Evolutionary conservation across 2,113 vertebrate species (phyloP), one percentile per base, ranked within the genome.

Genomic region (Actenoides hombroni): DNA sequence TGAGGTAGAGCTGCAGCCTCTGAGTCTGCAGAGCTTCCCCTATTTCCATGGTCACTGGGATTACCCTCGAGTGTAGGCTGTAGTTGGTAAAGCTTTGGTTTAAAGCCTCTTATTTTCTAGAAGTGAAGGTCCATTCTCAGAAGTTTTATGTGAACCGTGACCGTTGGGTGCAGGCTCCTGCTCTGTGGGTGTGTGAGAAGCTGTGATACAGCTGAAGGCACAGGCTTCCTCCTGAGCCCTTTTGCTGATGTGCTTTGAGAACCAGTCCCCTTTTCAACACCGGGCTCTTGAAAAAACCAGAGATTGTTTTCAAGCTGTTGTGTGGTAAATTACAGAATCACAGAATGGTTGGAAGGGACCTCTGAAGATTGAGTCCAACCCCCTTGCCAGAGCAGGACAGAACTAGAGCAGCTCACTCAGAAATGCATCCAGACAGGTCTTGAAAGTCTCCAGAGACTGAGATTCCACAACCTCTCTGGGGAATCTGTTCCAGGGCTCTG

Each of bases 41-140:
- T 35, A 1, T 48, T 68, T 51, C 67, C 48, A 2, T 3, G 9
- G 49, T 69, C 56, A 24, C 0, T 39, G 23, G 65, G 64, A 60
- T 60, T 6, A 13, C 16, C 44, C 21, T 44, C 0, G 10, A n/a
- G 29, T 21, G 25, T 7, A 13, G 26, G 7, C 28, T 44, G 68
- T 48, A 71, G 33, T 11, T 49, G 81, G 19, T 54, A 39, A 49
- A 60, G 10, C 35, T 49, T 73, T 9, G 17, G 5, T 77, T 77
- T 77, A 51, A 81, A 44, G 19, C 16, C 20, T 37, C 2, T 6
- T 20, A 23, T 31, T 56, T n/a, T 59, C 13, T 35, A 49, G 14
- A 75, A 49, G 25, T 26, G 31, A 56, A 14, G 7, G 0, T 24
- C 8, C 4, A 0, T 21, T 25, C 33, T 63, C 0, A 0, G 35